Evolutionary conservation across 2,888 invertebrate species (phyloP), one percentile per base, ranked within the genome.

Genomic region (Eilema sororculum): DNA sequence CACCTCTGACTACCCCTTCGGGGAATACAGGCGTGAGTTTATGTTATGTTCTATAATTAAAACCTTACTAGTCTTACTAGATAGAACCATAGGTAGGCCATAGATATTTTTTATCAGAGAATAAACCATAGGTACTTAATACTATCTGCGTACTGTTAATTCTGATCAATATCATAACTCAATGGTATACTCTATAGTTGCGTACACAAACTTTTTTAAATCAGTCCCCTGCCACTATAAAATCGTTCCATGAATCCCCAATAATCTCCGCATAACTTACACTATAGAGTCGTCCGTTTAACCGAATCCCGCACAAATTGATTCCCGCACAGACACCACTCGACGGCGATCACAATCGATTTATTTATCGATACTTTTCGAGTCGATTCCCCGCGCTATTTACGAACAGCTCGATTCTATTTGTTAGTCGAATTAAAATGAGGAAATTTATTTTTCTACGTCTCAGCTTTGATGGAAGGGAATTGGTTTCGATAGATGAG

Each of bases 381-480:
- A 65, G 52, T 70, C 70, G 66, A 65, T 68, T 70, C 56, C 67
- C 63, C 59, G 56, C 71, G 71, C 72, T 76, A 66, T 72, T 74
- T 74, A 61, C 74, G 41, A 60, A 72, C 25, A 74, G 67, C 69
- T 70, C 66, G 64, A 76, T 65, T 78, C 64, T 71, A 69, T 76
- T 71, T 70, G 67, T 58, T 66, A 65, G 60, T 74, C 63, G 69
- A 78, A 73, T 74, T 69, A 71, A 71, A 68, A 71, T 61, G 58
- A 30, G 28, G 57, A 58, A 69, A 59, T 80, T 73, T 81, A 71
- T 74, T 78, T 71, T 28, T 66, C 65, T 67, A 64, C 46, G 64
- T 71, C 22, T 73, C 67, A 57, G 37, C 72, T 24, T 65, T 28
- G 20, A 52, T 72, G 65, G 68, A 58, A n/a, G 30, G 60, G 78